phyloP scores from a whole-genome alignment of 1,140 invertebrate species.

The Eupristina koningsbergeri region DNA sequence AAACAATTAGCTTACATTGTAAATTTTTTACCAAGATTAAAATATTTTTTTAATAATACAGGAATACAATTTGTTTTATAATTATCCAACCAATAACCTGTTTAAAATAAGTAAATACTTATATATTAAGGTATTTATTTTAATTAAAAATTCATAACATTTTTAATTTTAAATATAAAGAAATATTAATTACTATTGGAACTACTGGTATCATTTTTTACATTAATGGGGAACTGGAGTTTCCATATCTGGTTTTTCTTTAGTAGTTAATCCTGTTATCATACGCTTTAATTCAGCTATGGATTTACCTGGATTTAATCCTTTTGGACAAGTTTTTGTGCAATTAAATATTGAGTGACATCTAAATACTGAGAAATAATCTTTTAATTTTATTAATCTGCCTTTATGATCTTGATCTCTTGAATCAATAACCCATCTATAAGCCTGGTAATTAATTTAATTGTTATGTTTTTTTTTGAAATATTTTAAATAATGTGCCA shows the following conservation, averaged over 20 bases:
- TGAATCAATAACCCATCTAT: slow-evolving; percentile 85
- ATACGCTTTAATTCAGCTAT: slow-evolving; percentile 97
- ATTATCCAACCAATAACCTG: too few relatives aligned
- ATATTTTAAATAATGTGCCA: not conserved
- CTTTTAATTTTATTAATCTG: slow-evolving; percentile 79
- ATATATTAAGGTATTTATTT: not conserved
- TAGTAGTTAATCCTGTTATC: slow-evolving; percentile 86
- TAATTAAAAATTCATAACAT: not conserved
- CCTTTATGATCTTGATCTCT: slow-evolving; percentile 80
- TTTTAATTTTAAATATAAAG: not conserved
- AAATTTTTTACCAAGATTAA: not conserved
- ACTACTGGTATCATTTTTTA: not conserved
- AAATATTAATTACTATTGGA: not conserved
- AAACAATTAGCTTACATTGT: not conserved
- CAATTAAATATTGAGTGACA: slow-evolving; percentile 91
- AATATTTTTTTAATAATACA: slow-evolving; percentile 9
- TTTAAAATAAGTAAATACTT: too few relatives aligned
- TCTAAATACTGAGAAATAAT: slow-evolving; percentile 82
- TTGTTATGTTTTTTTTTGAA: not conserved
- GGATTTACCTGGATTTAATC: slow-evolving; percentile 94
- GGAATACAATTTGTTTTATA: slow-evolving; percentile 28
- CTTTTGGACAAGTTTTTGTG: slow-evolving; percentile 85
- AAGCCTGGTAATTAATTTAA: slow-evolving; percentile 62
- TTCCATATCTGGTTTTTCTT: slow-evolving; percentile 79
- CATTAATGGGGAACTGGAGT: not conserved